phyloP scores from a whole-genome alignment of 2,797 vertebrate species.

The Falco concolor region DNA sequence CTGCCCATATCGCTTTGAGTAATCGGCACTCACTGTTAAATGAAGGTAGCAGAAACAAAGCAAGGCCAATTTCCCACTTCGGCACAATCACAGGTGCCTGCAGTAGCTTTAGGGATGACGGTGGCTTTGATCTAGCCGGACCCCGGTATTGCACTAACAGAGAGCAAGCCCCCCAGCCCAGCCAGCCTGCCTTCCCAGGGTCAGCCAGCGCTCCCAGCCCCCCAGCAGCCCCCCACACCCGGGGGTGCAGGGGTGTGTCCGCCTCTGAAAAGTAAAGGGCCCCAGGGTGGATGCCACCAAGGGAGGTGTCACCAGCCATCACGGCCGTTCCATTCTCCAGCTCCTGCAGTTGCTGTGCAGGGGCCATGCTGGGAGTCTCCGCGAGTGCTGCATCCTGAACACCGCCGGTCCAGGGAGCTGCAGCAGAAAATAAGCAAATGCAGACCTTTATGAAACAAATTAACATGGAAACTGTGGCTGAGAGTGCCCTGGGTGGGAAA shows the following conservation, averaged over 20 bases:
- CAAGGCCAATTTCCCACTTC: slow-evolving; percentile 69
- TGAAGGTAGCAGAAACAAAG: slow-evolving; percentile 77
- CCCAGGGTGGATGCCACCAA: rapidly evolving
- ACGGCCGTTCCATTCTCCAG: neutral
- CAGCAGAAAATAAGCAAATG: neutral
- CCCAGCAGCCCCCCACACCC: neutral
- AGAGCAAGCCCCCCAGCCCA: slow-evolving; percentile 46
- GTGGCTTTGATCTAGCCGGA: slow-evolving; percentile 78
- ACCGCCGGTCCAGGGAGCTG: neutral
- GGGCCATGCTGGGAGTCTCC: neutral
- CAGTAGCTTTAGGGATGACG: slow-evolving; percentile 61
- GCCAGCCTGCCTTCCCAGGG: rapidly evolving
- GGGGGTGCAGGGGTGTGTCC: rapidly evolving
- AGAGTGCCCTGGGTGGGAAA: neutral
- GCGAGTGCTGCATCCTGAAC: neutral
- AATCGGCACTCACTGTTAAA: slow-evolving; percentile 99
- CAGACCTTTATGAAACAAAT: neutral
- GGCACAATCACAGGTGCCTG: neutral
- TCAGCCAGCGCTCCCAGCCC: rapidly evolving
- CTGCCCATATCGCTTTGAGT: slow-evolving; percentile 99
- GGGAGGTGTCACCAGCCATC: neutral
- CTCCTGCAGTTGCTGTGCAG: neutral
- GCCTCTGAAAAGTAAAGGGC: neutral
- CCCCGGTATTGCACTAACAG: slow-evolving; percentile 81
- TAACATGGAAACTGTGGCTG: rapidly evolving